phyloP scores from a whole-genome alignment of 2,113 vertebrate genomes.

The Lophochroa leadbeateri region DNA sequence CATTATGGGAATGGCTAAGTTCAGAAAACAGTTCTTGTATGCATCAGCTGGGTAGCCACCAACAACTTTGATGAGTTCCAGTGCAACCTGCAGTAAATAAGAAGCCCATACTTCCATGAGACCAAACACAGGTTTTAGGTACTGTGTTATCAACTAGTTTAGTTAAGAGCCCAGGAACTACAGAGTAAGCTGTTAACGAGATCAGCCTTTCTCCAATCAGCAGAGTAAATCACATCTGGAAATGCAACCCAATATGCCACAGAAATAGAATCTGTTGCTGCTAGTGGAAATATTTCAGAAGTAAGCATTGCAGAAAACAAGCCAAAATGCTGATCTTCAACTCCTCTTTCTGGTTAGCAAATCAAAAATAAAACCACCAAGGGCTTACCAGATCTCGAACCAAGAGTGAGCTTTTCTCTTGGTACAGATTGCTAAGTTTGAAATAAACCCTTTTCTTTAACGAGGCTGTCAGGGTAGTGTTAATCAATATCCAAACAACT shows the following conservation, averaged over 20 bases:
- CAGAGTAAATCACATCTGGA: neutral
- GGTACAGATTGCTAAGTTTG: neutral
- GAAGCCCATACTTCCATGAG: neutral
- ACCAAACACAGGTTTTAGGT: neutral
- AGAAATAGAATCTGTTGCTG: neutral
- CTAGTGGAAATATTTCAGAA: neutral
- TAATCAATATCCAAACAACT: neutral
- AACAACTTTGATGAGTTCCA: constrained; percentile 93
- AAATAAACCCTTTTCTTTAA: neutral
- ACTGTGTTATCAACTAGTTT: neutral
- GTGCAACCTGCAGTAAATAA: constrained; percentile 82
- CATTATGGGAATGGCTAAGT: constrained; percentile 94
- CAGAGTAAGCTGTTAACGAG: neutral
- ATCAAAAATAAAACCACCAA: neutral
- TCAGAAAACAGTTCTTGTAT: constrained; percentile 97
- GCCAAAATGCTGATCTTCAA: neutral
- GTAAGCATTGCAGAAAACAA: neutral
- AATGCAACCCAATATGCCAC: neutral
- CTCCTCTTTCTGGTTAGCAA: neutral
- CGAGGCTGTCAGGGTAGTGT: neutral
- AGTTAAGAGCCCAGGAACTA: neutral
- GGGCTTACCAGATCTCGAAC: neutral
- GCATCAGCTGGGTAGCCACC: constrained; percentile 86
- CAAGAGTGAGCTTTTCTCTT: neutral
- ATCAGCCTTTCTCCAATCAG: neutral